Evolutionary conservation across 2,888 invertebrate genomes (phyloP).

Genomic region (Parthenolecanium corni): DNA sequence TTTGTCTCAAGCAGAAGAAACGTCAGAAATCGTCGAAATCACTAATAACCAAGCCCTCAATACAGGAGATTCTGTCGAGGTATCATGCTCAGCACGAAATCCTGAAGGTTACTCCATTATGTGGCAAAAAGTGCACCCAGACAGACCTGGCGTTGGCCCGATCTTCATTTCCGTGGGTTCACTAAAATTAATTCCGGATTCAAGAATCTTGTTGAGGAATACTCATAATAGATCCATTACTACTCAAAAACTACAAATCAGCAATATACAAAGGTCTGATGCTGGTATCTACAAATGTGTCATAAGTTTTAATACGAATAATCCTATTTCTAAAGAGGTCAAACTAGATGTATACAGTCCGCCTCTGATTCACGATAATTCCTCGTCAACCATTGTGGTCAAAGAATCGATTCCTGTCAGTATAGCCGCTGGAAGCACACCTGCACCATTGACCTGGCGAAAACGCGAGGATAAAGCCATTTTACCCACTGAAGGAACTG

Average conservation of each 20-base stretch:
- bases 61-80: conserved; percentile 75
- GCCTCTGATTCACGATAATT: conserved; percentile 85
- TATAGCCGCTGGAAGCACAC: conserved; percentile 77
- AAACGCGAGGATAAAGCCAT: conserved; percentile 86
- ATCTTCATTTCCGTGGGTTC: conserved; percentile 78
- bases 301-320: conserved; percentile 65
- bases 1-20: conserved; percentile 37
- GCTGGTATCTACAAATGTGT: conserved; percentile 80
- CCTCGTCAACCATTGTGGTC: conserved; percentile 69
- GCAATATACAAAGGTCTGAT: conserved; percentile 87
- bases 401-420: conserved; percentile 63
- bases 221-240: conserved; percentile 71
- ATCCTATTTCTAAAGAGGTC: conserved; percentile 70
- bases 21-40: conserved; percentile 79
- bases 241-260: conserved; percentile 58
- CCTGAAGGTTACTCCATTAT: conserved; percentile 77
- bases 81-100: conserved; percentile 81
- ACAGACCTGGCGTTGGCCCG: conserved; percentile 51
- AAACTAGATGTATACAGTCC: conserved; percentile 75
- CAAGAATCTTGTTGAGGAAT: conserved; percentile 66
- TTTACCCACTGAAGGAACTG: conserved; percentile 74
- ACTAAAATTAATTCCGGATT: conserved; percentile 69
- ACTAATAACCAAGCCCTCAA: conserved; percentile 84
- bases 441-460: conserved; percentile 76
- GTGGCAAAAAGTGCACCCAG: conserved; percentile 57